A percentile compares a stretch with the other conserved stretches of the same genome.
These are phyloP conservation scores for Tenthredo mesomela DNA, from an alignment of 2,888 invertebrate species.

Conservation along the genomic window DNA sequence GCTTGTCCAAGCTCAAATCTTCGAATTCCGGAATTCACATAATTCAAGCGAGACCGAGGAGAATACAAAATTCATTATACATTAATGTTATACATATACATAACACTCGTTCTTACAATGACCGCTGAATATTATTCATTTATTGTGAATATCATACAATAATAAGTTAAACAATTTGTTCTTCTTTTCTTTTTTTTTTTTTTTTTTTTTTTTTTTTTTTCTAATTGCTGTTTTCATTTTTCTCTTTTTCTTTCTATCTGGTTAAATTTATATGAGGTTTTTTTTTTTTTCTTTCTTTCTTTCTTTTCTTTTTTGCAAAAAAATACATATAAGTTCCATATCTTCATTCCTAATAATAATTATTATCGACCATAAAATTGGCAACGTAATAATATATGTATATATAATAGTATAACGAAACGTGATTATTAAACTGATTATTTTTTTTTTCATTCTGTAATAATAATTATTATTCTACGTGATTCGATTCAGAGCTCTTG, in stretches of 20 bases:
- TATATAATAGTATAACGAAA: slow-evolving; percentile 19
- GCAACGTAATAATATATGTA: slow-evolving; percentile 34
- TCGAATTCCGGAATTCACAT: neutral
- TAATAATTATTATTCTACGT: slow-evolving; percentile 8
- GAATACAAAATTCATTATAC: slow-evolving; percentile 55
- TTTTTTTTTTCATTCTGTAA: neutral
- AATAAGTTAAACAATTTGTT: slow-evolving; percentile 68
- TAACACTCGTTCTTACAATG: slow-evolving; percentile 54
- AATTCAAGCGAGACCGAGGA: slow-evolving; percentile 23
- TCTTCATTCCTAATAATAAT: slow-evolving; percentile 49
- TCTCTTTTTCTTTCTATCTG: slow-evolving; percentile 55
- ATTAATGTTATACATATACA: slow-evolving; percentile 54
- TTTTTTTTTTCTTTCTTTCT: neutral
- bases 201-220: slow-evolving; percentile 31
- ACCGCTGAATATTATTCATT: slow-evolving; percentile 62
- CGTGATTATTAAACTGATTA: slow-evolving; percentile 43
- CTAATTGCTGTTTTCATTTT: slow-evolving; percentile 54
- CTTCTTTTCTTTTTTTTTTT: slow-evolving; percentile 41
- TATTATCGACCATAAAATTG: slow-evolving; percentile 43
- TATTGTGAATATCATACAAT: slow-evolving; percentile 69
- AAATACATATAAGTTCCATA: slow-evolving; percentile 43
- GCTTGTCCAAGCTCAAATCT: slow-evolving; percentile 6
- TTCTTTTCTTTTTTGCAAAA: slow-evolving; percentile 52
- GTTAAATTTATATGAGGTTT: neutral
- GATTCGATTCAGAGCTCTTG: slow-evolving; percentile 33